phyloP scores from a whole-genome alignment of 2,797 vertebrate genomes.

The Eulemur albifrons region DNA sequence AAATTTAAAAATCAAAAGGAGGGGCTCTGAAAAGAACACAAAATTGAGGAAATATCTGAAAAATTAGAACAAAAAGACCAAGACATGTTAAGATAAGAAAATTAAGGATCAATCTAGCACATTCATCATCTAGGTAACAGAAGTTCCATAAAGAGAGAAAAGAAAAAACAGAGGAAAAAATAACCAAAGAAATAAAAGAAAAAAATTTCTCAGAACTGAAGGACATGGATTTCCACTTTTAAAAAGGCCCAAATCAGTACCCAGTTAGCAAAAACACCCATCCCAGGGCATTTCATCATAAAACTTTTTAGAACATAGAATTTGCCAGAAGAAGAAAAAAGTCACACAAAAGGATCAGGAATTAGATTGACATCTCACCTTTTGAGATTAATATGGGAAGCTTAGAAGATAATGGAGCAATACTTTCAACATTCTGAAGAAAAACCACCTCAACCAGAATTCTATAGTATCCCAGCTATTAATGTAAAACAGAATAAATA shows the following conservation, averaged over 20 bases:
- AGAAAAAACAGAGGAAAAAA: not conserved
- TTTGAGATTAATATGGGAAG: conserved; percentile 36
- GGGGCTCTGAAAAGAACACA: not conserved
- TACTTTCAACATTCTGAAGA: not conserved
- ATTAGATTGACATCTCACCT: not conserved
- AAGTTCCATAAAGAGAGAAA: not conserved
- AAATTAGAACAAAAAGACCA: not conserved
- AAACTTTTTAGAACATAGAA: not conserved
- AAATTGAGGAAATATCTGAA: not conserved
- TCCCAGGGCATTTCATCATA: not conserved
- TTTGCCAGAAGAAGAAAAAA: not conserved
- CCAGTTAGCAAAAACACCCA: not conserved
- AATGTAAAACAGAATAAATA: not conserved
- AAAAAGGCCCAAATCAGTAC: not conserved
- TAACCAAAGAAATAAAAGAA: not conserved
- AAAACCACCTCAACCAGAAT: not conserved
- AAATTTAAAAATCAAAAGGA: conserved; percentile 9
- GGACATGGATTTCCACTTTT: not conserved
- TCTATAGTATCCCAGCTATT: not conserved
- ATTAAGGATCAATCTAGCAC: not conserved
- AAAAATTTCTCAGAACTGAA: not conserved
- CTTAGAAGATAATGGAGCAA: not conserved
- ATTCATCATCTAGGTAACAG: not conserved
- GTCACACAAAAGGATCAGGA: not conserved
- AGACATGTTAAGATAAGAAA: not conserved